These are phyloP conservation scores for Euplagia quadripunctaria DNA, from an alignment of 2,888 invertebrate genomes.

Conservation along the genomic window DNA sequence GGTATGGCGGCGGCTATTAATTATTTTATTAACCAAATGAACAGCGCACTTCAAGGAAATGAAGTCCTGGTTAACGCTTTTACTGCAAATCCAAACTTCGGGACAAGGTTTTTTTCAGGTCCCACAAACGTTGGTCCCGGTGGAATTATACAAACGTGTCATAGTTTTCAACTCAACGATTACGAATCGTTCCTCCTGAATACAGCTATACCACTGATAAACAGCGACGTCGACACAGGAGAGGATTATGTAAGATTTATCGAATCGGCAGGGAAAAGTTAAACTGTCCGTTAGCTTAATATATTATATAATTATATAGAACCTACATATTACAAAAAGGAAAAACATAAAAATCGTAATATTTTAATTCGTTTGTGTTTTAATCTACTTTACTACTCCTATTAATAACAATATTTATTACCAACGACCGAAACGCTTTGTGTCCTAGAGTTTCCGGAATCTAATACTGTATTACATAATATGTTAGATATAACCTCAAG, in stretches of 20 bases:
- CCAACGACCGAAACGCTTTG: neutral
- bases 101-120: constrained; percentile 72
- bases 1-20: constrained; percentile 71
- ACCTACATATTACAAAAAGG: neutral
- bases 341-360: neutral
- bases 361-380: neutral
- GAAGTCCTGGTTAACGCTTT: constrained; percentile 63
- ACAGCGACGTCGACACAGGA: constrained; percentile 65
- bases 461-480: too few species aligned
- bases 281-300: neutral
- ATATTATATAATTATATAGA: too few species aligned
- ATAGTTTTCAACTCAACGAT: constrained; percentile 61
- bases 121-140: constrained; percentile 64
- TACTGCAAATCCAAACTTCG: constrained; percentile 70
- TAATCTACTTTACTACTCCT: neutral
- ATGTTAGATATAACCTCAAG: too few species aligned
- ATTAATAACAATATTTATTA: neutral
- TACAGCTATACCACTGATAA: constrained; percentile 59
- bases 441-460: too few species aligned
- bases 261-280: constrained; percentile 36
- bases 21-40: constrained; percentile 66
- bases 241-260: constrained; percentile 65
- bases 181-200: constrained; percentile 63
- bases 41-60: constrained; percentile 64
- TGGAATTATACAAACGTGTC: constrained; percentile 63